These are phyloP conservation scores for Dysmachus trigonus DNA, from an alignment of 2,888 invertebrate genomes.

Conservation along the genomic window DNA sequence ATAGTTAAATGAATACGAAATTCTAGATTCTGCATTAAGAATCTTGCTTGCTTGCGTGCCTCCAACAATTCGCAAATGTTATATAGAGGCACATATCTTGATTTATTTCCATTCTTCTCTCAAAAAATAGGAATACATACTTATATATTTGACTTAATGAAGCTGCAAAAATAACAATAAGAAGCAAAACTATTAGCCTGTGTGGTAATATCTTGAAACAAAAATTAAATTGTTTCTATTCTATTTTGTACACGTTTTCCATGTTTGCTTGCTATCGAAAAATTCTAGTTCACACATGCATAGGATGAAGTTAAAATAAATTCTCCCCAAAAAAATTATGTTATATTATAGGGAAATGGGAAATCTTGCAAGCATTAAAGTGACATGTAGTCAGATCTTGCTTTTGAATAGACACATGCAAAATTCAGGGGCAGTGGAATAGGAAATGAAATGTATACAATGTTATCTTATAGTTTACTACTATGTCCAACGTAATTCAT, in stretches of 20 bases:
- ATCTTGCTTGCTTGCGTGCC: not conserved
- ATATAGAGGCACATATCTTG: not conserved
- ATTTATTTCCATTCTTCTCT: not conserved
- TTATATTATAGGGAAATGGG: not conserved
- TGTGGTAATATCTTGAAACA: not conserved
- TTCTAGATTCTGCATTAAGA: slow-evolving; percentile 8
- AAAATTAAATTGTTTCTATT: not conserved
- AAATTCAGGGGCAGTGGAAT: not conserved
- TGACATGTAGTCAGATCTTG: not conserved
- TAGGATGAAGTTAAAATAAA: not conserved
- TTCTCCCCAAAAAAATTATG: not conserved
- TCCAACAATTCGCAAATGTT: not conserved
- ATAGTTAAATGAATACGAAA: slow-evolving; percentile 35
- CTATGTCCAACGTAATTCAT: too few species aligned
- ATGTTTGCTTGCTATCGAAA: not conserved
- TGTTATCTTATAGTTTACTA: not conserved
- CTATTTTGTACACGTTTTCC: not conserved
- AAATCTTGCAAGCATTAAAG: not conserved
- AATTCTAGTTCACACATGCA: not conserved
- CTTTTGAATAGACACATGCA: not conserved
- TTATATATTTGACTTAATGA: not conserved
- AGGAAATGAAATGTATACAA: not conserved
- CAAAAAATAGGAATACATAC: not conserved
- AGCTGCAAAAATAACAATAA: not conserved
- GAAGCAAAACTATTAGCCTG: not conserved